Base-by-base conservation (phyloP, 2,888 invertebrate genomes). In the Pollenia amentaria region DNA sequence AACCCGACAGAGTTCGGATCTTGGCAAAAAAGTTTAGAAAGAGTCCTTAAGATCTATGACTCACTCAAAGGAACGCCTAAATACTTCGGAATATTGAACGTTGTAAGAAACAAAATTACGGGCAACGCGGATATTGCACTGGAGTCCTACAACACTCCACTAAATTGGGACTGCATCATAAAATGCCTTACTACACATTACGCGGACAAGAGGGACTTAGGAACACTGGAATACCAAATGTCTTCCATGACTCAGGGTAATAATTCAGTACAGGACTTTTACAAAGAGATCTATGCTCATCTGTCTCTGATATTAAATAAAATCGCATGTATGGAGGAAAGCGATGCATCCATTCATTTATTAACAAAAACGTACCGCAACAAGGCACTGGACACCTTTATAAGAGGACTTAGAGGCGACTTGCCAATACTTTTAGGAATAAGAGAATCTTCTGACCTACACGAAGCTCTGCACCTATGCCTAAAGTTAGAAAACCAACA, bases 111-210 rank as follows among this genome's bases (percentile, higher is more conserved):
- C 7, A 65, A 46, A 14, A 44, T 44, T 44, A 42, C 16, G 9
- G 64, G 44, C 12, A 46, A 14, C 9, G 21, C 44, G 8, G 21
- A 46, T 14, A 21, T 12, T 2, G 64, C 44, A 64, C 12, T 60
- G 3, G 60, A 60, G n/a, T 14, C 38, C 29, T 29, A 29, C 6
- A 29, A 29, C 29, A 29, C 42, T 16, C 62, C 62, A 18, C 21
- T 44, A 9, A 51, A 67, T n/a, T 67, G 67, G 67, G 14, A 29
- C 10, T 21, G 65, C 18, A 65, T 55, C 18, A 9, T 16, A 1
- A 64, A 38, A 73, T 76, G 84, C 62, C 60, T 87, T 0, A 78
- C 64, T 0, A 40, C 81, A n/a, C 87, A 87, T 42, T 87, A 85
- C 21, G 85, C 84, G 0, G 81, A 88, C 16, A 85, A 87, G 79